These are phyloP conservation scores for Streptopelia turtur DNA, from an alignment of 2,797 vertebrate species.

Conservation along the genomic window DNA sequence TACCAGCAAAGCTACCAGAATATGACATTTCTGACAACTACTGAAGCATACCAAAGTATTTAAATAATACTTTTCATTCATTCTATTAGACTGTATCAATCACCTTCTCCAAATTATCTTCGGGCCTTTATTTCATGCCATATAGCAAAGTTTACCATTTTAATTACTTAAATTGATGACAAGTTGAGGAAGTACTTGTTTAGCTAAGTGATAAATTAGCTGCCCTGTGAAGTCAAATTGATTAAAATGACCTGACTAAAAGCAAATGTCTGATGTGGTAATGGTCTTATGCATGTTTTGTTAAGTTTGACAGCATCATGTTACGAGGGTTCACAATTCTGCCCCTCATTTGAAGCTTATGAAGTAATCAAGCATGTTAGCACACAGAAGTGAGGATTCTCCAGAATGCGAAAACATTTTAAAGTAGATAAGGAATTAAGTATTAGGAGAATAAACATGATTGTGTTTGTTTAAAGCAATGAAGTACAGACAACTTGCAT, in stretches of 20 bases:
- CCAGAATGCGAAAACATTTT: not conserved
- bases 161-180: constrained; percentile 67
- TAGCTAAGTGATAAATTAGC: constrained; percentile 70
- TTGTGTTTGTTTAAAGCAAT: not conserved
- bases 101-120: constrained; percentile 35
- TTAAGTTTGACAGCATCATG: constrained; percentile 62
- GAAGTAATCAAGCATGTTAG: constrained; percentile 46
- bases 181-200: constrained; percentile 64
- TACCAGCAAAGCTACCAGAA: not conserved
- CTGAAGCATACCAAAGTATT: not conserved
- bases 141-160: constrained; percentile 54
- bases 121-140: constrained; percentile 35
- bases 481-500: not conserved
- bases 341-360: constrained; percentile 36
- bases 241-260: constrained; percentile 57
- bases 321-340: constrained; percentile 53
- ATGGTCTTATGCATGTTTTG: constrained; percentile 51
- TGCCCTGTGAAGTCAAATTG: constrained; percentile 62
- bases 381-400: not conserved
- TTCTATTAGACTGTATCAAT: constrained; percentile 31
- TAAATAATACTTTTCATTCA: constrained; percentile 8
- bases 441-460: not conserved
- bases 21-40: constrained; percentile 16
- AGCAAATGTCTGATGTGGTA: constrained; percentile 53
- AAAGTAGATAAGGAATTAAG: not conserved